Percentiles rank a stretch among this genome's conserved stretches.
These are phyloP conservation scores for Pachydiplax longipennis DNA, from an alignment of 2,888 invertebrate genomes.

Conservation along the genomic window DNA sequence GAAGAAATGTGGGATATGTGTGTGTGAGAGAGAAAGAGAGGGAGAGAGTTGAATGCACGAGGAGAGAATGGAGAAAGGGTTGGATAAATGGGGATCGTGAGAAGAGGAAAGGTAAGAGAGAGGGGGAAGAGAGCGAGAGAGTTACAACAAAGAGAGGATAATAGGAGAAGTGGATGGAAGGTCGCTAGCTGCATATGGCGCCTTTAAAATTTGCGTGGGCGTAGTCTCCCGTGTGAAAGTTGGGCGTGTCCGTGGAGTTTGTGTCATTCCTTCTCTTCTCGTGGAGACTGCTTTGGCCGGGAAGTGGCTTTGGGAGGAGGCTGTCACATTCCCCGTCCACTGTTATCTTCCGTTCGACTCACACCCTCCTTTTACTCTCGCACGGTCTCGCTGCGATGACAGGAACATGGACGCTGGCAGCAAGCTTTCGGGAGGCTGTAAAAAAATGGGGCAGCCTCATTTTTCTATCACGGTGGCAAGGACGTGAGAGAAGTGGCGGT, in stretches of 20 bases:
- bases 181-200: not conserved
- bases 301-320: not conserved
- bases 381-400: not conserved
- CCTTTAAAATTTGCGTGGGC: not conserved
- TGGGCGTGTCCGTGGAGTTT: not conserved
- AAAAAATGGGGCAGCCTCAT: not conserved
- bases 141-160: not conserved
- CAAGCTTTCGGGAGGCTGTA: not conserved
- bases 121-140: not conserved
- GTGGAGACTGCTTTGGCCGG: not conserved
- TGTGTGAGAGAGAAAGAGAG: too few species aligned
- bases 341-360: not conserved
- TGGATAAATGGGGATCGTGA: not conserved
- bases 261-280: not conserved
- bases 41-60: not conserved
- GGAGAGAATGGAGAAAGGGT: not conserved
- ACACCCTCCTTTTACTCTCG: not conserved
- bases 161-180: not conserved
- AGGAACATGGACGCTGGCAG: conserved; percentile 1
- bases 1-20: too few species aligned
- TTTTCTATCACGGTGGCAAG: not conserved
- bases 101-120: not conserved
- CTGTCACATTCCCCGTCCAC: not conserved
- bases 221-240: not conserved
- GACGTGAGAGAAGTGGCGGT: not conserved